A percentile compares a stretch with the other conserved stretches of the same genome.
Conservation (phyloP, 2,797 vertebrate species). For the Babyrousa celebensis region DNA sequence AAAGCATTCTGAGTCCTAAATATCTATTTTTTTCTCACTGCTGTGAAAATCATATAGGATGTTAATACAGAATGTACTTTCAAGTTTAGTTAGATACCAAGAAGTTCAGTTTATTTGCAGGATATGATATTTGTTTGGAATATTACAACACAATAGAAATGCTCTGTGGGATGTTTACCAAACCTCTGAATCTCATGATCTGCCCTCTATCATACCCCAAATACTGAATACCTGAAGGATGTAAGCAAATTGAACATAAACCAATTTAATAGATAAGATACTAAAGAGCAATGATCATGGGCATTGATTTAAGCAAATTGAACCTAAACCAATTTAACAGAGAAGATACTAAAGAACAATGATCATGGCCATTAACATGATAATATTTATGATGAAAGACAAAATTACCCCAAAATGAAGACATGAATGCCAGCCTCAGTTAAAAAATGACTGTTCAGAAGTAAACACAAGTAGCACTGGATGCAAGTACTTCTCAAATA, state of each 20-base stretch:
- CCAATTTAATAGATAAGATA: neutral
- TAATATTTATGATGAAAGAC: constrained; percentile 12
- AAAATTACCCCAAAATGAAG: constrained; percentile 95
- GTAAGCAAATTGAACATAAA: neutral
- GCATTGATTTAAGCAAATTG: neutral
- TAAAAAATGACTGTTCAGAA: constrained; percentile 90
- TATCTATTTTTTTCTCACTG: neutral
- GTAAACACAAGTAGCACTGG: constrained; percentile 87
- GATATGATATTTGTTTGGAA: neutral
- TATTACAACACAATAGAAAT: neutral
- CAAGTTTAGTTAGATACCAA: neutral
- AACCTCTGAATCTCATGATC: neutral
- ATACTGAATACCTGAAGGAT: neutral
- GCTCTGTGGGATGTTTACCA: neutral
- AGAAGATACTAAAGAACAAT: neutral
- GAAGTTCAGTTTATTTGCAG: neutral
- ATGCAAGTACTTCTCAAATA: constrained; percentile 88
- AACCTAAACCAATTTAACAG: neutral
- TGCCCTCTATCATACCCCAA: neutral
- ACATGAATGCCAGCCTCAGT: constrained; percentile 94
- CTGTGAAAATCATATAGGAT: neutral
- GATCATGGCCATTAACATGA: neutral
- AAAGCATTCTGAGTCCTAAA: neutral
- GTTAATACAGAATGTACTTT: neutral
- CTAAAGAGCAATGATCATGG: neutral